Percentiles rank a stretch among this genome's conserved stretches.
phyloP scores from a whole-genome alignment of 2,797 vertebrate genomes.

The Tokudaia tokunoshimensis region DNA sequence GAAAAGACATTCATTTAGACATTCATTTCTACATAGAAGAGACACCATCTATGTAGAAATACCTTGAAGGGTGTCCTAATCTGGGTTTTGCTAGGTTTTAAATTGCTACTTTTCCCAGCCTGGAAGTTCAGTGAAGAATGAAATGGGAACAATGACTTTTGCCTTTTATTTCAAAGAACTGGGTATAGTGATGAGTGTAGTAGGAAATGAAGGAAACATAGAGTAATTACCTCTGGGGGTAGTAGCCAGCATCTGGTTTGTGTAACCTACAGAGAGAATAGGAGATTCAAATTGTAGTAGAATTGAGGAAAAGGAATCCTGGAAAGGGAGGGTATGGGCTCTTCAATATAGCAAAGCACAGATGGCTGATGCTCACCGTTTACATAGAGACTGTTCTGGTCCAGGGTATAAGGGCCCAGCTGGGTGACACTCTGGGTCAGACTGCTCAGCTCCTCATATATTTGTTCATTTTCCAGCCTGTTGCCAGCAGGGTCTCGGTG shows the following conservation, averaged over 20 bases:
- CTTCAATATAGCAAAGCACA: too few relatives aligned
- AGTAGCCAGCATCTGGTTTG: neutral
- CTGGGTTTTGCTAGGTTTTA: neutral
- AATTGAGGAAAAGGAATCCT: neutral
- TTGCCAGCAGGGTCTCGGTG: neutral
- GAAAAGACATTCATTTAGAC: neutral
- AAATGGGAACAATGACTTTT: neutral
- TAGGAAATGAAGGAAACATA: neutral
- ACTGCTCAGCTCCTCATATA: slow-evolving; percentile 83
- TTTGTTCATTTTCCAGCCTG: slow-evolving; percentile 74
- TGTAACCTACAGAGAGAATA: slow-evolving; percentile 22
- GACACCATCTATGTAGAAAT: neutral
- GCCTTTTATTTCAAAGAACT: neutral
- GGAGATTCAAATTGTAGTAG: neutral
- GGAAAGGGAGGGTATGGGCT: neutral
- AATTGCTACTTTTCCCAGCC: neutral
- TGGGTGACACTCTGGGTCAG: slow-evolving; percentile 77
- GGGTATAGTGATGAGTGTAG: neutral
- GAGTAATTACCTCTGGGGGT: slow-evolving; percentile 63
- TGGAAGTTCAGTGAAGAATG: neutral
- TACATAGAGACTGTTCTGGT: slow-evolving; percentile 79
- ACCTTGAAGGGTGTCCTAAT: too few relatives aligned
- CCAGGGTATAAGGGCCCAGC: slow-evolving; percentile 86
- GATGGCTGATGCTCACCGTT: slow-evolving; percentile 76
- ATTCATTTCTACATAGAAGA: neutral